Evolutionary conservation across 2,113 vertebrate genomes (phyloP).

Genomic region (Cyprinus carpio): DNA sequence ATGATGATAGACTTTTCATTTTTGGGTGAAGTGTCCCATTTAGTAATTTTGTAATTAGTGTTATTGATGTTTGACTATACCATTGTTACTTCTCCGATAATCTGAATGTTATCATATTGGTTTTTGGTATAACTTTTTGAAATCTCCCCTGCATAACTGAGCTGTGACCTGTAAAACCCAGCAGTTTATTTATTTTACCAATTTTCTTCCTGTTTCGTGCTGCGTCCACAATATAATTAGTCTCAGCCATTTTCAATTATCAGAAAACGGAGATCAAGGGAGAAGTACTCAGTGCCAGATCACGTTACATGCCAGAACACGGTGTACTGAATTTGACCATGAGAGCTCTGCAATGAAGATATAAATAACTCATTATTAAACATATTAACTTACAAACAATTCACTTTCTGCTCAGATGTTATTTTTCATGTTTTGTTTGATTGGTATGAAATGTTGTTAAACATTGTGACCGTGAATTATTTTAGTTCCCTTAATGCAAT

Average conservation of each 20-base stretch:
- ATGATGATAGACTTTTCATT: neutral
- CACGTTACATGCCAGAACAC: constrained; percentile 38
- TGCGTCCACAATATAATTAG: constrained; percentile 3
- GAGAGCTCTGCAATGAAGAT: neutral
- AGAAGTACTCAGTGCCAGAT: constrained; percentile 22
- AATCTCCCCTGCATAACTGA: neutral
- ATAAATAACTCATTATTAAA: neutral
- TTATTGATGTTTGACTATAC: neutral
- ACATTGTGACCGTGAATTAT: constrained; percentile 13
- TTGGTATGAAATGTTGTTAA: neutral
- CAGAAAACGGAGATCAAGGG: constrained; percentile 20
- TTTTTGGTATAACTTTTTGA: constrained; percentile 5
- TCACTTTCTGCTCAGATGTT: neutral
- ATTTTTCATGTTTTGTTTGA: neutral
- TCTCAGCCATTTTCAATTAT: neutral
- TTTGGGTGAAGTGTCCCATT: neutral
- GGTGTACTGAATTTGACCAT: constrained; percentile 1
- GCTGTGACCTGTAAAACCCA: neutral
- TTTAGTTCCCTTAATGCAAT: constrained; percentile 22
- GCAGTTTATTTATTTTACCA: constrained; percentile 9
- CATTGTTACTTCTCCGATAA: neutral
- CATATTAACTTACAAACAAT: neutral
- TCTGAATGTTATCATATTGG: constrained; percentile 13
- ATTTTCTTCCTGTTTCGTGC: neutral
- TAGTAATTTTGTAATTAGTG: neutral